These are phyloP conservation scores for Monopterus albus DNA, from an alignment of 2,113 vertebrate genomes.

Conservation along the genomic window DNA sequence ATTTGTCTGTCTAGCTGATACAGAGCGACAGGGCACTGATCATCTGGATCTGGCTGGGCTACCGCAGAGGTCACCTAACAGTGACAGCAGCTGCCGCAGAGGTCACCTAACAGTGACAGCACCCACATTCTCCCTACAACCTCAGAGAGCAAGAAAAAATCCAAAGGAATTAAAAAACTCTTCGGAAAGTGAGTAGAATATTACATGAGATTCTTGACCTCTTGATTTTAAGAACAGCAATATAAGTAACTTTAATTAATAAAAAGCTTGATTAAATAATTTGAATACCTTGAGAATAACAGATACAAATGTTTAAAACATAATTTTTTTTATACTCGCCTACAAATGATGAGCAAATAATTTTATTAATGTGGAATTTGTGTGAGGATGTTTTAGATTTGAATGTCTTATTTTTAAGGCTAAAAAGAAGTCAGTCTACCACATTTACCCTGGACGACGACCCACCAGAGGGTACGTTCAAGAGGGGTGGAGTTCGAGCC, in stretches of 20 bases:
- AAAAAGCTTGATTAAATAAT: no score
- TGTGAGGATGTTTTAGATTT: neutral
- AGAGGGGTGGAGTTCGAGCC: slow-evolving; percentile 92
- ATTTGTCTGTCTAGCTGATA: slow-evolving; percentile 87
- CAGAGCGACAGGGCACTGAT: slow-evolving; percentile 88
- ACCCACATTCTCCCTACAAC: slow-evolving; percentile 87
- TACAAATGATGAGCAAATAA: neutral
- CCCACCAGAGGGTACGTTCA: slow-evolving; percentile 90
- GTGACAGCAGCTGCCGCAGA: slow-evolving; percentile 85
- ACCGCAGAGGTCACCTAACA: slow-evolving; percentile 83
- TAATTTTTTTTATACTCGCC: no score
- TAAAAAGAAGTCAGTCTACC: slow-evolving; percentile 96
- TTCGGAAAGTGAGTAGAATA: slow-evolving; percentile 91
- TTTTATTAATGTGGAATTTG: neutral
- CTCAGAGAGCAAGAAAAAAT: slow-evolving; percentile 92
- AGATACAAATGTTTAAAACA: no score
- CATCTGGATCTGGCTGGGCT: slow-evolving; percentile 90
- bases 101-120: slow-evolving; percentile 81
- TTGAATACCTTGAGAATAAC: no score
- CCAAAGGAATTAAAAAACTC: slow-evolving; percentile 93
- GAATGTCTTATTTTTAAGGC: slow-evolving; percentile 71
- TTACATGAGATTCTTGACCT: no score
- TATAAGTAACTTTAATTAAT: neutral
- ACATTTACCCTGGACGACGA: slow-evolving; percentile 95
- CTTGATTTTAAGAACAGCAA: neutral